A percentile compares a stretch with the other conserved stretches of the same genome.
Evolutionary conservation across 2,888 invertebrate species (phyloP).

Genomic region (Drosophila cognata): DNA sequence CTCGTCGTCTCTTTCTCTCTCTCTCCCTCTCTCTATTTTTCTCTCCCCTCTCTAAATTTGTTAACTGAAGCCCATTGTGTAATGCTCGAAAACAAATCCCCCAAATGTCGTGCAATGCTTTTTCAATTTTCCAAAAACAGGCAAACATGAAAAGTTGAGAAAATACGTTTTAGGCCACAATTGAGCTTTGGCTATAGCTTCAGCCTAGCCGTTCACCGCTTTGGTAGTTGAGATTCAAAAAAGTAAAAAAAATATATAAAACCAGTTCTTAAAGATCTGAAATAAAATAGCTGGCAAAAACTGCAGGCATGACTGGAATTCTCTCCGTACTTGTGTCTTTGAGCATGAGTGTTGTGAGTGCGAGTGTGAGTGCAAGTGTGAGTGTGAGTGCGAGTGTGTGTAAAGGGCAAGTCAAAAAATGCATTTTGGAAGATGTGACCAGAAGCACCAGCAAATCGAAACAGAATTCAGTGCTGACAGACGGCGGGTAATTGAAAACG

Average conservation of each 20-base stretch:
- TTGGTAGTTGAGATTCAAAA: constrained; percentile 14
- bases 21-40: neutral
- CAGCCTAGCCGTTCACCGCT: constrained; percentile 36
- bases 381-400: constrained; percentile 3
- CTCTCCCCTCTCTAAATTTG: neutral
- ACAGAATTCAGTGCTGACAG: constrained; percentile 37
- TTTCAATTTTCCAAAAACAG: constrained; percentile 70
- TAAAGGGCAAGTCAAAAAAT: constrained; percentile 45
- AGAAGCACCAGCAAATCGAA: constrained; percentile 27
- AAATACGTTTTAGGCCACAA: constrained; percentile 37
- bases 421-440: constrained; percentile 39
- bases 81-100: constrained; percentile 42
- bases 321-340: constrained; percentile 15
- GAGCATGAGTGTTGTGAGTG: constrained; percentile 6
- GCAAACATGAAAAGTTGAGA: constrained; percentile 71
- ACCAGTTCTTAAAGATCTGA: constrained; percentile 48
- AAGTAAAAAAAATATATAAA: constrained; percentile 19
- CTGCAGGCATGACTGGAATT: constrained; percentile 52
- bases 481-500: constrained; percentile 28
- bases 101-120: constrained; percentile 70
- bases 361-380: neutral
- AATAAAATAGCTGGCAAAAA: constrained; percentile 46
- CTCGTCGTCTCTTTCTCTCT: neutral
- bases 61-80: constrained; percentile 32
- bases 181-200: constrained; percentile 5